Evolutionary conservation across 92 coral and sea anemone species (phyloP), one percentile per base, ranked within the genome.

Genomic region (Plumapathes pennacea): DNA sequence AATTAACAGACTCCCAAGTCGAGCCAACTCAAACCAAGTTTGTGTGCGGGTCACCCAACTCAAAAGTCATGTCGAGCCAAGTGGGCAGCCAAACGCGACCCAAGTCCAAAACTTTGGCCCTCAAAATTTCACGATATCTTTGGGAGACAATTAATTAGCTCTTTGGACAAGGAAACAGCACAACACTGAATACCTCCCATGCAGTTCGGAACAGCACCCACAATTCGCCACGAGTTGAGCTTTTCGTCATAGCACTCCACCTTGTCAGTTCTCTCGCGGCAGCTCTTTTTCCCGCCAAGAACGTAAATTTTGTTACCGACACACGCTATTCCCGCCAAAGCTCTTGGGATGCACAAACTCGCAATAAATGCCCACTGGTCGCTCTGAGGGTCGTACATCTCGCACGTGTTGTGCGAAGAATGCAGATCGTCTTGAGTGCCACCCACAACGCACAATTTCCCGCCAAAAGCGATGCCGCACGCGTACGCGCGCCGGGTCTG

Each of bases 181-280:
- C 94, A 92, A 45, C 98, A 88, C 63, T 92, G 96, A 15, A 92
- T 81, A 26, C 95, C 95, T 0, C 95, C 95, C 76, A 88, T 88
- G n/a, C 96, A 86, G 65, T 88, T 89, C 14, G 98, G 98, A 29
- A 92, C 90, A 10, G 85, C 60, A 1, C 96, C 90, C 25, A 84
- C 80, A 19, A 92, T 74, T 46, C 74, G 78, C 98, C 98, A 92
- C 45, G 59, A 60, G 48, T 92, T 79, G 50, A 83, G 64, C 41
- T 79, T 81, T 19, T 74, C 58, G 30, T 92, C 94, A 42, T 88
- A 92, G 56, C 80, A 78, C 69, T 92, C 98, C 4, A 92, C 85
- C 41, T 83, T 92, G 69, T 86, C 80, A 8, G 95, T 89, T 45
- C 88, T 77, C 36, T 89, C 90, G 3, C 96, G 80, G 20, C 94